phyloP scores from a whole-genome alignment of 2,888 invertebrate species.

The Campoplex nolae region DNA sequence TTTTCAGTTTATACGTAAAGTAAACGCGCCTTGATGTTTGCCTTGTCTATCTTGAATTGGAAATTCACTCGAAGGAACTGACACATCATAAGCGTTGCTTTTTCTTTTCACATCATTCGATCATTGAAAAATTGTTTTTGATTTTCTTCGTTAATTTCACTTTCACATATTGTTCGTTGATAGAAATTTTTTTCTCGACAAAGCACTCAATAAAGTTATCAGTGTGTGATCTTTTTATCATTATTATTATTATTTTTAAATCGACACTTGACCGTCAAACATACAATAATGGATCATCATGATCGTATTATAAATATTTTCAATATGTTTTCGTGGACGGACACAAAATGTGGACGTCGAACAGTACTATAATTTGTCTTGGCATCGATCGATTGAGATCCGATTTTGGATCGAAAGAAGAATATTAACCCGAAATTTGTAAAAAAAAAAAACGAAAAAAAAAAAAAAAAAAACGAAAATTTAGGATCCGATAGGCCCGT shows the following conservation, averaged over 20 bases:
- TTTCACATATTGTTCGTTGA: background rate
- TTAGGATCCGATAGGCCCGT: slow-evolving; percentile 31
- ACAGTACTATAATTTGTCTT: slow-evolving; percentile 14
- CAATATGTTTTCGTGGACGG: background rate
- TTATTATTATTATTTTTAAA: background rate
- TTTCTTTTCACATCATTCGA: background rate
- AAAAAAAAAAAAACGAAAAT: background rate
- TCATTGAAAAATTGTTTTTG: background rate
- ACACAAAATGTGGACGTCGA: background rate
- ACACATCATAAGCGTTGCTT: too few species aligned
- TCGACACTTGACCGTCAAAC: background rate
- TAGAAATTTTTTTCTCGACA: background rate
- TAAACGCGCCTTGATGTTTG: background rate
- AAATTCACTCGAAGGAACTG: background rate
- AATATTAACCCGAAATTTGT: slow-evolving; percentile 8
- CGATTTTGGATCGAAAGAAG: slow-evolving; percentile 18
- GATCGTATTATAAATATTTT: background rate
- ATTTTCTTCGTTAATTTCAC: background rate
- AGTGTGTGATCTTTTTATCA: background rate
- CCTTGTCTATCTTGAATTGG: background rate
- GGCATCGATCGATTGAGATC: background rate
- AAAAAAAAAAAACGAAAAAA: background rate
- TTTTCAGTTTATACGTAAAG: background rate
- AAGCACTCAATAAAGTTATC: background rate
- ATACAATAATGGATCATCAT: background rate